Evolutionary conservation across 2,113 vertebrate species (phyloP).

Genomic region (Salminus brasiliensis): DNA sequence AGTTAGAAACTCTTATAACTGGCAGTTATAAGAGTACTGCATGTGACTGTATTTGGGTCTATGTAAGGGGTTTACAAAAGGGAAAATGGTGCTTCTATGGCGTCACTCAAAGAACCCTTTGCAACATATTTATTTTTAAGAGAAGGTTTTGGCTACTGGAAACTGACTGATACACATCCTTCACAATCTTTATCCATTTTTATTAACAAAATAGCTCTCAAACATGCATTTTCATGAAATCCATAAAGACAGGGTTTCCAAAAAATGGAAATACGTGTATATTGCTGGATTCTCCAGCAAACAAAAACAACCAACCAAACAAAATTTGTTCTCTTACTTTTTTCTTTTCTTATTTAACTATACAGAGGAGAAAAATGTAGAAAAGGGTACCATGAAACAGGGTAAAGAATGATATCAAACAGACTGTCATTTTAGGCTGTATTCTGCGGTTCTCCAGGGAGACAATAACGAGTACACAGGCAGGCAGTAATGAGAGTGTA

Average conservation of each 20-base stretch:
- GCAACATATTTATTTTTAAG: no score
- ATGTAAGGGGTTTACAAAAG: no score
- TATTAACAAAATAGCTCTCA: conserved; percentile 75
- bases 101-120: no score
- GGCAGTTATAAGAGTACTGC: no score
- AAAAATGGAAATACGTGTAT: conserved; percentile 54
- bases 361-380: background rate
- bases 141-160: background rate
- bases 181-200: conserved; percentile 43
- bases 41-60: no score
- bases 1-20: no score
- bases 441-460: background rate
- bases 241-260: conserved; percentile 54
- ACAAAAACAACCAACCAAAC: conserved; percentile 47
- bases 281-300: conserved; percentile 58
- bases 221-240: conserved; percentile 68
- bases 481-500: conserved; percentile 21
- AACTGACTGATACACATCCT: background rate
- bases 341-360: conserved; percentile 40
- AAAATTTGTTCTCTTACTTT: conserved; percentile 41
- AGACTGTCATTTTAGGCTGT: background rate
- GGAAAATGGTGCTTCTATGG: no score
- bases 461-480: background rate
- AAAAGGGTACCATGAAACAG: background rate
- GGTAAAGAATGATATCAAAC: conserved; percentile 15